Base-by-base conservation (phyloP, 2,888 invertebrate species). In the Bugula neritina region DNA sequence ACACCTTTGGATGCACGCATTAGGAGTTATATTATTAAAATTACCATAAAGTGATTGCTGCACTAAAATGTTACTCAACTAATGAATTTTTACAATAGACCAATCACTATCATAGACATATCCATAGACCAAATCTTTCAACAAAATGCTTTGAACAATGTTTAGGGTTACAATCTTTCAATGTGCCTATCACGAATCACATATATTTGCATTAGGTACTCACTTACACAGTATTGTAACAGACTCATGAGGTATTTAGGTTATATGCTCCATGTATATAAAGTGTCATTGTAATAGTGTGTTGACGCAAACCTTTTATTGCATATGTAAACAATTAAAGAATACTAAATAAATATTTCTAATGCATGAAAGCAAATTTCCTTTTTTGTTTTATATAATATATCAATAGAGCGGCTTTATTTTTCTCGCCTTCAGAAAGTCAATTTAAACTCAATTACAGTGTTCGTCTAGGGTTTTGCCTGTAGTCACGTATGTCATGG, bases 331-430 rank as follows among this genome's bases (percentile, higher is more conserved):
- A 34, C 63, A 63, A 31, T 3, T 27, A 25, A 63, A 25, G 31
- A 5, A 3, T 10, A 63, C 31, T 43, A 5, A 43, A 5, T 43
- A 5, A 43, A 5, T 17, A 43, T 17, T 43, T 43, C 43, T 43
- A 63, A 63, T 31, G 63, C 63, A 31, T 63, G 31, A 63, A 63
- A 63, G 63, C 63, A 34, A 63, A 63, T 63, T 63, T 63, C 63
- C 63, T 63, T 31, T 63, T 63, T 63, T 63, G 63, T 63, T 63
- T 63, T 29, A 63, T 63, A 31, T 31, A 63, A 63, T 63, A 63
- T 63, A 31, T 31, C 27, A 63, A 63, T 63, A 63, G 29, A 31
- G 17, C 43, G 17, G 43, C 43, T 10, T 17, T 43, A 5, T 10
- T 43, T 43, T 43, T 43, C 43, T 43, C 43, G 43, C 43, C 43